phyloP scores from a whole-genome alignment of 2,888 invertebrate species.

The Nemotelus nigrinus region DNA sequence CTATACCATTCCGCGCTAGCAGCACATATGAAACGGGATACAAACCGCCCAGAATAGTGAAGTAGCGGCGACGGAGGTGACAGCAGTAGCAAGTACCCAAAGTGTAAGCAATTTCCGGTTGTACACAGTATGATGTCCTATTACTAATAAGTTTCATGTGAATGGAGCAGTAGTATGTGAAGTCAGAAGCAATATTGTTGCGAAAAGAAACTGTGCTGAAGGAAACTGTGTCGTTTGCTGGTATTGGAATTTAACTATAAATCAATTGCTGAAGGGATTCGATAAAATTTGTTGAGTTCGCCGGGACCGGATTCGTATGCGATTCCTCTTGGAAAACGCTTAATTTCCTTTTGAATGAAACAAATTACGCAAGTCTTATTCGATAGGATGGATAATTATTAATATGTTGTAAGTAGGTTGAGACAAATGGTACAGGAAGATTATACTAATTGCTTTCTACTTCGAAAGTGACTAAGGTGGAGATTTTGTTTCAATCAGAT shows the following conservation, averaged over 20 bases:
- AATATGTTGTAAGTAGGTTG: too few relatives aligned
- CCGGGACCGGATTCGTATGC: neutral
- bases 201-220: slow-evolving; percentile 6
- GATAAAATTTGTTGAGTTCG: neutral
- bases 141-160: slow-evolving; percentile 31
- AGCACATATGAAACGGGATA: neutral
- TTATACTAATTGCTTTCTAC: too few relatives aligned
- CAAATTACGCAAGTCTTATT: neutral
- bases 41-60: neutral
- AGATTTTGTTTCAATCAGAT: too few relatives aligned
- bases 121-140: slow-evolving; percentile 33
- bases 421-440: too few relatives aligned
- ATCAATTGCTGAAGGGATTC: slow-evolving; percentile 27
- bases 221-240: neutral
- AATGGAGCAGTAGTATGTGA: neutral
- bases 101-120: slow-evolving; percentile 42
- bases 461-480: too few relatives aligned
- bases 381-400: too few relatives aligned
- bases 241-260: slow-evolving; percentile 32
- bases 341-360: slow-evolving; percentile 35
- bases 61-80: neutral
- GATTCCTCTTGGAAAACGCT: slow-evolving; percentile 1
- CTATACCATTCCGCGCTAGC: neutral
- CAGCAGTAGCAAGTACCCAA: neutral
- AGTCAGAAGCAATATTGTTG: neutral